A percentile compares a stretch with the other conserved stretches of the same genome.
Evolutionary conservation across 2,888 invertebrate genomes (phyloP).

Genomic region (Seira ritae): DNA sequence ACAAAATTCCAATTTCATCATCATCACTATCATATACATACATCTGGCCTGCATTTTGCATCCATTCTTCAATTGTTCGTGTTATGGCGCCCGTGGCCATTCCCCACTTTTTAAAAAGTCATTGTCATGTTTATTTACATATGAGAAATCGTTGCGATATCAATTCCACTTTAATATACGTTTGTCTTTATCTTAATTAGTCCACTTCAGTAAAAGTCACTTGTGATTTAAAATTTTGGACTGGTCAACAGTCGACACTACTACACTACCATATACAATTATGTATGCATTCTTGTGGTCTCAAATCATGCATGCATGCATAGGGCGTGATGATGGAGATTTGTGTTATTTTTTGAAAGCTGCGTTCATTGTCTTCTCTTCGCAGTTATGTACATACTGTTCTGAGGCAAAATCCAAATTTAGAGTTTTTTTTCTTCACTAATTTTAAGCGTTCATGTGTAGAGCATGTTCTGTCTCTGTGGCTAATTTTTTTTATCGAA

Average conservation of each 20-base stretch:
- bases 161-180: not conserved
- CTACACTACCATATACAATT: no score
- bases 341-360: no score
- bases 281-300: not conserved
- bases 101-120: slow-evolving; percentile 25
- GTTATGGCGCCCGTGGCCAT: slow-evolving; percentile 28
- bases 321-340: no score
- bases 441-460: slow-evolving; percentile 4
- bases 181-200: slow-evolving; percentile 54
- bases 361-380: no score
- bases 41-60: no score
- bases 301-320: no score
- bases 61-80: no score
- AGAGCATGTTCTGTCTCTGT: no score
- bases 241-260: not conserved
- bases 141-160: slow-evolving; percentile 10
- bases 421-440: slow-evolving; percentile 51
- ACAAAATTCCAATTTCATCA: slow-evolving; percentile 29
- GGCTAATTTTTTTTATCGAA: no score
- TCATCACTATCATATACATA: no score
- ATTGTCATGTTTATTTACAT: slow-evolving; percentile 3
- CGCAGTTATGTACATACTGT: no score
- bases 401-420: slow-evolving; percentile 54
- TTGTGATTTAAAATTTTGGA: slow-evolving; percentile 27
- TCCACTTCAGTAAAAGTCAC: slow-evolving; percentile 19